Conservation (phyloP, 2,797 vertebrate species). For the Microcaecilia unicolor region DNA sequence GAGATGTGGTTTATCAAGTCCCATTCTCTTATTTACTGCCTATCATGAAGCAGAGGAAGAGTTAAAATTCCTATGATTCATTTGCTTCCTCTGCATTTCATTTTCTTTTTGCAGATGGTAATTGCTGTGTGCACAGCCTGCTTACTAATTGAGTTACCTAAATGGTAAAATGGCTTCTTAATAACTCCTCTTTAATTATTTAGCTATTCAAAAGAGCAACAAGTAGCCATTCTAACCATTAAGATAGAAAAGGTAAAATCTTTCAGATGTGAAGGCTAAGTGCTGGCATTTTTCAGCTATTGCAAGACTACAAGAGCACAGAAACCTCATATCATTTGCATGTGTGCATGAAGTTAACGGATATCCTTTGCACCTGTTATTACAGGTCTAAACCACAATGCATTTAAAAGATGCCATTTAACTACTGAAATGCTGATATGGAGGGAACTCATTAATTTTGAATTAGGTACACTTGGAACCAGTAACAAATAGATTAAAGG, state of each 20-base stretch:
- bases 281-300: conserved; percentile 16
- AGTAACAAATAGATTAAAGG: conserved; percentile 11
- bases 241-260: conserved; percentile 18
- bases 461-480: conserved; percentile 22
- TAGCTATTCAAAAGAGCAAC: conserved; percentile 28
- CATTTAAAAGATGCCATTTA: conserved; percentile 20
- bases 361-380: conserved; percentile 13
- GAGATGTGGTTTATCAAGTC: too few relatives aligned
- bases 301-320: conserved; percentile 10
- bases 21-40: too few relatives aligned
- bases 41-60: too few relatives aligned
- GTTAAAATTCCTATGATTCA: too few relatives aligned
- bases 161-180: conserved; percentile 36
- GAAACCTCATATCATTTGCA: conserved; percentile 9
- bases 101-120: conserved; percentile 10
- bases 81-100: too few relatives aligned
- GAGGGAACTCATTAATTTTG: conserved; percentile 12
- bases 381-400: conserved; percentile 15
- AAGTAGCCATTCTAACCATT: conserved; percentile 19
- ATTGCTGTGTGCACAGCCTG: conserved; percentile 7
- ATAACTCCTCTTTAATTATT: conserved; percentile 43
- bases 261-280: conserved; percentile 13
- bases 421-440: conserved; percentile 9
- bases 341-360: conserved; percentile 17
- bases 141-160: conserved; percentile 34